A percentile compares a stretch with the other conserved stretches of the same genome.
phyloP scores from a whole-genome alignment of 2,888 invertebrate genomes.

The Psylliodes chrysocephalus region DNA sequence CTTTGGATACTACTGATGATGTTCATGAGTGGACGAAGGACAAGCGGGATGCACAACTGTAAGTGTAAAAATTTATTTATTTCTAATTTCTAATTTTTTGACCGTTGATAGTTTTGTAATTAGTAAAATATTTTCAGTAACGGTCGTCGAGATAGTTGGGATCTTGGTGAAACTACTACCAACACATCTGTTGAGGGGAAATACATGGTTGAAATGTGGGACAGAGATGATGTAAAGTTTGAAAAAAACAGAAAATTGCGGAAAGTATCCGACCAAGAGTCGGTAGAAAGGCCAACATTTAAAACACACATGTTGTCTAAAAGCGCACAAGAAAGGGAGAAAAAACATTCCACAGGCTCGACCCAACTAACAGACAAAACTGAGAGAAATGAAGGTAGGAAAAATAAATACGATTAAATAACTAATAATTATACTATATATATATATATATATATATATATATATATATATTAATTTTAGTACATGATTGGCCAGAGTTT shows the following conservation, averaged over 20 bases:
- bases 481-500: conserved; percentile 74
- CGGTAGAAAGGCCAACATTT: conserved; percentile 71
- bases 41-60: conserved; percentile 48
- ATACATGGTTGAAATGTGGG: conserved; percentile 59
- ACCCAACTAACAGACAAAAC: conserved; percentile 79
- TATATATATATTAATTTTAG: conserved; percentile 53
- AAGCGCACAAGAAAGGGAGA: conserved; percentile 74
- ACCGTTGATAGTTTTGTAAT: no score
- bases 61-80: background rate
- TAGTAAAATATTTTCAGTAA: conserved; percentile 1
- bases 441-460: no score
- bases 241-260: conserved; percentile 49
- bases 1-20: conserved; percentile 62
- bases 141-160: conserved; percentile 61
- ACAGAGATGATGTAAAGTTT: conserved; percentile 58
- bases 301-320: conserved; percentile 74
- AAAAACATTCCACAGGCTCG: conserved; percentile 78
- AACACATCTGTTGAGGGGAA: conserved; percentile 61
- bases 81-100: no score
- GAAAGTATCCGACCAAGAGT: conserved; percentile 53
- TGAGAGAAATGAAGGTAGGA: conserved; percentile 68
- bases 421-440: no score
- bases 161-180: conserved; percentile 63
- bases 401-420: no score
- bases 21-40: conserved; percentile 66